A percentile compares a stretch with the other conserved stretches of the same genome.
Evolutionary conservation across 2,888 invertebrate species (phyloP).

Genomic region (Leptura quadrifasciata): DNA sequence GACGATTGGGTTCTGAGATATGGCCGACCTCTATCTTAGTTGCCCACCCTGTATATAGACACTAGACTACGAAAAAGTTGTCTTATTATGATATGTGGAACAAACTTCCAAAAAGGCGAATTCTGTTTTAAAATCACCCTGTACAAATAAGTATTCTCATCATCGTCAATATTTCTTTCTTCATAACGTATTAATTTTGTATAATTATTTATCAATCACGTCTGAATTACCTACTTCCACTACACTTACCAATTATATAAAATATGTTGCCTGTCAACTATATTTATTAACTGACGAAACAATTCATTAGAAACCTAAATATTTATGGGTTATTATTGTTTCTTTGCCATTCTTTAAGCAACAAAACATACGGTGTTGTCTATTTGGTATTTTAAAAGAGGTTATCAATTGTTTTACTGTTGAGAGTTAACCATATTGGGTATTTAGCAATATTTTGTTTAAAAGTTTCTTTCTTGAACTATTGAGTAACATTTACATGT

Average conservation of each 20-base stretch:
- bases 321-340: not conserved
- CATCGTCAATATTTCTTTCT: slow-evolving; percentile 28
- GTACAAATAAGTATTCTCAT: slow-evolving; percentile 14
- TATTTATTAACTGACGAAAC: slow-evolving; percentile 13
- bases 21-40: no score
- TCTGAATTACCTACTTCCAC: slow-evolving; percentile 11
- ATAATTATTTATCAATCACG: slow-evolving; percentile 27
- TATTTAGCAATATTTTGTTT: slow-evolving; percentile 24
- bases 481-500: slow-evolving; percentile 16
- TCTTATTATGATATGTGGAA: no score
- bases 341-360: slow-evolving; percentile 4
- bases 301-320: slow-evolving; percentile 12
- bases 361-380: slow-evolving; percentile 2
- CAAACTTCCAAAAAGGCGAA: no score
- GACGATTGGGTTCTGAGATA: no score
- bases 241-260: slow-evolving; percentile 26
- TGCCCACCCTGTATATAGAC: no score
- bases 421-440: not conserved
- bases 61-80: no score
- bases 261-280: slow-evolving; percentile 11
- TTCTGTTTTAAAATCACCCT: not conserved
- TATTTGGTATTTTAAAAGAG: slow-evolving; percentile 15
- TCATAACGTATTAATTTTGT: slow-evolving; percentile 9
- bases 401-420: slow-evolving; percentile 15
- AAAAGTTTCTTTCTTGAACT: slow-evolving; percentile 20